Evolutionary conservation across 2,888 invertebrate genomes (phyloP).

Genomic region (Tetranychus piercei): DNA sequence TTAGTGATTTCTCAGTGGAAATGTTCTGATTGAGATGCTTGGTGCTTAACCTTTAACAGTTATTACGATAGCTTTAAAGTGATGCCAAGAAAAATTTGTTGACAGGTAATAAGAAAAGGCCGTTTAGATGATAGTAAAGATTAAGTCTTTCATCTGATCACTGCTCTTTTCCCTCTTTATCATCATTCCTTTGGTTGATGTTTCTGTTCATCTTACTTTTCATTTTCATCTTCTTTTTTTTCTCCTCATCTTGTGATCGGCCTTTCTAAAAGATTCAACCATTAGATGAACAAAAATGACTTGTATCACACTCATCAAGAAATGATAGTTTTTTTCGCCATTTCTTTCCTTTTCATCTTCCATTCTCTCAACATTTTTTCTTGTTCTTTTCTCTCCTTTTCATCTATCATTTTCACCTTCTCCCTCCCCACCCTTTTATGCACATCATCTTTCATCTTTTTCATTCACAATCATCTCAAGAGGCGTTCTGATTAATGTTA

Average conservation of each 20-base stretch:
- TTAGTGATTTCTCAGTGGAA: neutral
- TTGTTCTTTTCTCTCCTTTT: neutral
- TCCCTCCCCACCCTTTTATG: neutral
- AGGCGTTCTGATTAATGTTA: conserved; percentile 1
- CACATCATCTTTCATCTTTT: conserved; percentile 1
- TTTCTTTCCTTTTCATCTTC: neutral
- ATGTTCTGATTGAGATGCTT: neutral
- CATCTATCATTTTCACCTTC: neutral
- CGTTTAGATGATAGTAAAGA: neutral
- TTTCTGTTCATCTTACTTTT: neutral
- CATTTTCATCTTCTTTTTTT: neutral
- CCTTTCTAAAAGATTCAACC: neutral
- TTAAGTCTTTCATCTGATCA: neutral
- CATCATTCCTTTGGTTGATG: neutral
- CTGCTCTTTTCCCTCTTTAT: neutral
- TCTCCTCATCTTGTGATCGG: neutral
- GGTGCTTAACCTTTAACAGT: conserved; percentile 1
- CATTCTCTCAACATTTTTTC: conserved; percentile 1
- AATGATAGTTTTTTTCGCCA: neutral
- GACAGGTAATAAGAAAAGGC: neutral
- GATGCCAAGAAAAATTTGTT: neutral
- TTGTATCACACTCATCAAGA: neutral
- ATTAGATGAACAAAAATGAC: neutral
- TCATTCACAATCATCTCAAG: neutral
- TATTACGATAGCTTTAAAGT: neutral